These are phyloP conservation scores for Toxotes jaculatrix DNA, from an alignment of 2,113 vertebrate species.

Conservation along the genomic window DNA sequence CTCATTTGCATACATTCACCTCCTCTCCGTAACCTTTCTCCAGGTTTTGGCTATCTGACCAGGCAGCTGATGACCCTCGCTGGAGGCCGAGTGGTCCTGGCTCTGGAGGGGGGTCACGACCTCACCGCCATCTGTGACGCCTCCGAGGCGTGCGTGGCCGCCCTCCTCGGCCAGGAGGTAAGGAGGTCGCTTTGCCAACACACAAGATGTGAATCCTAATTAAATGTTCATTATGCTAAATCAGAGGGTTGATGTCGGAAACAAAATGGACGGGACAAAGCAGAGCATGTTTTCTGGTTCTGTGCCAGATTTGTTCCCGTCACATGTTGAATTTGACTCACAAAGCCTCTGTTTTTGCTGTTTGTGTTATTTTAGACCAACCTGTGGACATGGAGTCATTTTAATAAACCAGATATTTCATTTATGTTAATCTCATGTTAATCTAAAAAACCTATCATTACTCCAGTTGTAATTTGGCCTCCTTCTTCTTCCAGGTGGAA, in stretches of 20 bases:
- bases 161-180: constrained; percentile 93
- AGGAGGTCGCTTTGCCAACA: background rate
- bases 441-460: background rate
- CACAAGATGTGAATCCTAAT: constrained; percentile 14
- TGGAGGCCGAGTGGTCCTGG: constrained; percentile 90
- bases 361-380: background rate
- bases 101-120: constrained; percentile 86
- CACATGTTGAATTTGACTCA: background rate
- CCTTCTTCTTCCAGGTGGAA: background rate
- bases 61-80: constrained; percentile 94
- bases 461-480: background rate
- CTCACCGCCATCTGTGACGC: constrained; percentile 86
- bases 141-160: constrained; percentile 93
- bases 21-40: background rate
- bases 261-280: background rate
- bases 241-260: background rate
- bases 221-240: background rate
- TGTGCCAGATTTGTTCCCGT: background rate
- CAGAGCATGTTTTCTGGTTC: background rate
- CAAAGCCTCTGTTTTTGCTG: background rate
- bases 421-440: background rate
- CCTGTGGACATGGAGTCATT: background rate
- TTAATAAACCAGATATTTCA: background rate
- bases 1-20: background rate
- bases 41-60: constrained; percentile 95